Conservation (phyloP, 2,113 vertebrate species). For the Nycticebus coucang region DNA sequence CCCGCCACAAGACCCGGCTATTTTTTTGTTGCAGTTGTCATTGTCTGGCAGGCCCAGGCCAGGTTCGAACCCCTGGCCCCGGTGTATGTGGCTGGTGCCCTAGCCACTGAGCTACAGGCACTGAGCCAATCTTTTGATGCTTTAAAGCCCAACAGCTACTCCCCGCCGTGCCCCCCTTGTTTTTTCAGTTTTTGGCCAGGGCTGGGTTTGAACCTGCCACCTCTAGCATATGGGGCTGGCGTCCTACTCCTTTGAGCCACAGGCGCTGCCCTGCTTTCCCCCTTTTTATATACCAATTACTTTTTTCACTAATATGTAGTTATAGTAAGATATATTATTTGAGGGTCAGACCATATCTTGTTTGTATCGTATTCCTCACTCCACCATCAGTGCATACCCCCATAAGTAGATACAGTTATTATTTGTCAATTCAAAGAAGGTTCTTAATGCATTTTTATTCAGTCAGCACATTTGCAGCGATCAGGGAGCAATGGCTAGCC, state of each 20-base stretch:
- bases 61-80: no score
- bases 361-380: not conserved
- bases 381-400: not conserved
- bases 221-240: no score
- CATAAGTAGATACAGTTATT: not conserved
- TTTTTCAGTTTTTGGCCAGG: no score
- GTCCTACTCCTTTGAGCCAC: no score
- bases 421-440: not conserved
- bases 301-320: not conserved
- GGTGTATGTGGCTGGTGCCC: no score
- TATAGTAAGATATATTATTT: not conserved
- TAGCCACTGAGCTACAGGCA: no score
- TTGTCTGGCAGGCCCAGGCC: no score
- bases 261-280: not conserved
- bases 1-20: no score
- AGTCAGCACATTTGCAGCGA: not conserved
- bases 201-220: no score
- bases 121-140: not conserved
- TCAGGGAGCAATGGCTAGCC: not conserved
- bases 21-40: no score
- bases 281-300: not conserved
- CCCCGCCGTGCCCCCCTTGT: no score
- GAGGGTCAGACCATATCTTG: not conserved
- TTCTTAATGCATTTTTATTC: not conserved
- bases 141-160: slow-evolving; percentile 12